A percentile compares a stretch with the other conserved stretches of the same genome.
Evolutionary conservation across 2,888 invertebrate species (phyloP).

Genomic region (Biston stratarius): DNA sequence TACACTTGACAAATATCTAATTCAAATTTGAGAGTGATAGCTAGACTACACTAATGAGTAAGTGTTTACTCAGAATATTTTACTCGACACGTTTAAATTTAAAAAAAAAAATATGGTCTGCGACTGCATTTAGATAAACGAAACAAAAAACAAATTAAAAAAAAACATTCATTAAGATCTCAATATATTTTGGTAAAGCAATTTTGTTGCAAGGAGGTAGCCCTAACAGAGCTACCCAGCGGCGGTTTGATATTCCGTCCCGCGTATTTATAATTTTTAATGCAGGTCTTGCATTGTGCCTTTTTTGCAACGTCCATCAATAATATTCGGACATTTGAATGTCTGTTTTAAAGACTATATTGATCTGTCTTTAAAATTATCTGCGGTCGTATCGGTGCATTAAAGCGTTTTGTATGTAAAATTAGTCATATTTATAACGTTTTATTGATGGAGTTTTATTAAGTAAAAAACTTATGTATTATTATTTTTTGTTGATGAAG

Average conservation of each 20-base stretch:
- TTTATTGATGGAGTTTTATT: conserved; percentile 50
- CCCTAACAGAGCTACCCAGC: conserved; percentile 46
- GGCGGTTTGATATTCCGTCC: conserved; percentile 66
- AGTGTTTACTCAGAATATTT: too few species aligned
- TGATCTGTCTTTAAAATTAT: conserved; percentile 71
- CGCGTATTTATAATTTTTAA: conserved; percentile 84
- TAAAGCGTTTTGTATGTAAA: conserved; percentile 63
- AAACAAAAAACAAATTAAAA: too few species aligned
- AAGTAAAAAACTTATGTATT: conserved; percentile 10
- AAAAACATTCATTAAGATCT: too few species aligned
- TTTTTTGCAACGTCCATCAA: conserved; percentile 80
- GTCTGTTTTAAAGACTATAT: conserved; percentile 76
- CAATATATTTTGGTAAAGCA: too few species aligned
- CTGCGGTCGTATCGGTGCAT: conserved; percentile 65
- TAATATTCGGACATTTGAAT: conserved; percentile 82
- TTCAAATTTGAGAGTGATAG: too few species aligned
- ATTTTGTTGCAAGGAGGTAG: conserved; percentile 4
- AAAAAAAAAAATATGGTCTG: too few species aligned
- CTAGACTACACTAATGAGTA: too few species aligned
- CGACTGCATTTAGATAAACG: too few species aligned
- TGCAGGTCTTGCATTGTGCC: conserved; percentile 80
- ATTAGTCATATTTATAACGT: conserved; percentile 61
- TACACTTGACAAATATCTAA: too few species aligned
- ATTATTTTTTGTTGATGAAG: neutral
- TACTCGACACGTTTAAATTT: too few species aligned